Base-by-base conservation (phyloP, 2,888 invertebrate species). In the Geophilus truncorum region DNA sequence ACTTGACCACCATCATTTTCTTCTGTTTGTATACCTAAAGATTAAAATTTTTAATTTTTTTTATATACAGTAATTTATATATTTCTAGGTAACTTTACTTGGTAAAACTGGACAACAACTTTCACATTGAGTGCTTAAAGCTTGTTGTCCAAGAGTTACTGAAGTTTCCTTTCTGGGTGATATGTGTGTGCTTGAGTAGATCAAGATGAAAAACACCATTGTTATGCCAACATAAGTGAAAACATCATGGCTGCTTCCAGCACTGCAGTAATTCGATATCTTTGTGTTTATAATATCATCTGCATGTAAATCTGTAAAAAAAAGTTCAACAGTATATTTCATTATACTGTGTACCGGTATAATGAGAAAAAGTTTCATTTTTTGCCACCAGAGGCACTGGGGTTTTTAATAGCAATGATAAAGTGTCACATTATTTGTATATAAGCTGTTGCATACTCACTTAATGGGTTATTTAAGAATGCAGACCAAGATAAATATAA, bases 401-500 rank as follows among this genome's bases (percentile, higher is more conserved):
- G n/a, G n/a, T n/a, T n/a, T n/a, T n/a, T n/a, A n/a, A n/a, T n/a
- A n/a, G n/a, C n/a, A n/a, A n/a, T n/a, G n/a, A n/a, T n/a, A n/a
- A n/a, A n/a, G n/a, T n/a, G n/a, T n/a, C n/a, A n/a, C n/a, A n/a
- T n/a, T n/a, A n/a, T n/a, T n/a, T n/a, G n/a, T n/a, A n/a, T n/a
- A n/a, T n/a, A n/a, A n/a, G n/a, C n/a, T n/a, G n/a, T n/a, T n/a
- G n/a, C n/a, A n/a, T n/a, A n/a, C 23, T 62, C 18, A 62, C 57
- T 62, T 62, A 18, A 28, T n/a, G 88, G 88, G 83, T 88, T 87
- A 84, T 87, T 88, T n/a, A 86, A 85, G 12, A 88, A 81, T 1
- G 88, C 88, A 30, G 87, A 87, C 88, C 88, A 88, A 0, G 88
- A 88, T 32, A 88, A 84, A 83, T 88, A 88, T 57, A 87, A 85